Evolutionary conservation across 2,113 vertebrate genomes (phyloP), one percentile per base, ranked within the genome.

Genomic region (Monarcha castaneiventris): DNA sequence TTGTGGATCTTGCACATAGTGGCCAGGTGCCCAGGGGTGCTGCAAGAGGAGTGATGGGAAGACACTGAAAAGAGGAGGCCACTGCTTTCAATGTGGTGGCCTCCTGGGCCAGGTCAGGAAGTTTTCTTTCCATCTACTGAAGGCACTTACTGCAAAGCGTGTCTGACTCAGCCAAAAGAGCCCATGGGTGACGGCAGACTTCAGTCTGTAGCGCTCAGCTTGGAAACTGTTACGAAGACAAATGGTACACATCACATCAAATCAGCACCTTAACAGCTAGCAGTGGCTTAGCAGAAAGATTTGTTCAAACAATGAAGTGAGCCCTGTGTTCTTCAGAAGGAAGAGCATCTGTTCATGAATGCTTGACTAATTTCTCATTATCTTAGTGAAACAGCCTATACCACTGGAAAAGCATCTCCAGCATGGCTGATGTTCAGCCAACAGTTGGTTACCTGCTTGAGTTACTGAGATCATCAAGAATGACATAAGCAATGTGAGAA

Each of bases 361-460:
- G 86, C 95, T 95, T 97, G 94, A 73, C 94, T 96, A 96, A 96
- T 95, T 97, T 95, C 90, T 97, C 84, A 96, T 96, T 96, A 97
- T 94, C 90, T 94, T 93, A 90, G 74, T 1, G 51, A 91, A 97
- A 95, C 78, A 93, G 78, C 73, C 94, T 93, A 54, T 90, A 63
- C 76, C 81, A 55, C 77, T 88, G 92, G 93, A 97, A 94, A 82
- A 80, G 37, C 67, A 68, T 64, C 81, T 77, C 73, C 79, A 75
- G 72, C 78, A 82, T 0, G 0, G 89, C 78, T 91, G n/a, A 87
- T 72, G 66, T 85, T 93, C 90, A 96, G 76, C 55, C 82, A 89
- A 26, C 78, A 84, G 84, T 84, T 84, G 69, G 84, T 73, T 85
- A 95, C 81, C 84, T 89, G 56, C 49, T 96, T 95, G 87, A 96